Conservation (phyloP, 2,113 vertebrate species). For the Ornithorhynchus anatinus region DNA sequence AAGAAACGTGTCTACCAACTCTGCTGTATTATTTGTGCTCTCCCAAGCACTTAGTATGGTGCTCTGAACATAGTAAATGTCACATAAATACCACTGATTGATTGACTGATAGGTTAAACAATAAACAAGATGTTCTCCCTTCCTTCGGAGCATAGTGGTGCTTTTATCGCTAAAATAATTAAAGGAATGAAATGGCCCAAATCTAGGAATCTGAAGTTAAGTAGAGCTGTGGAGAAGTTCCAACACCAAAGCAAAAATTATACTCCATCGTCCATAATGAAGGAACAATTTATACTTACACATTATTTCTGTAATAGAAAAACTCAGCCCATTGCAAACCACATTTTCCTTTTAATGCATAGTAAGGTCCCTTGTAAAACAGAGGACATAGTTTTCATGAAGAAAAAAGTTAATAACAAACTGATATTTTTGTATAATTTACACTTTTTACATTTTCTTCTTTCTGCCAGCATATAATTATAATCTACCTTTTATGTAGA, state of each 20-base stretch:
- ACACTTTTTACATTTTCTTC: not conserved
- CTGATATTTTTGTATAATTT: not conserved
- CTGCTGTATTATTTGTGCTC: too few relatives aligned
- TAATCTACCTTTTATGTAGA: not conserved
- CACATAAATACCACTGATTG: too few relatives aligned
- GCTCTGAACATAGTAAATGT: too few relatives aligned
- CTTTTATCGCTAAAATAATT: not conserved
- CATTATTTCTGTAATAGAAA: not conserved
- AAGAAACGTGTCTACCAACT: too few relatives aligned
- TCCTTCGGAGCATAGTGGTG: not conserved
- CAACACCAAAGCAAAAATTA: not conserved
- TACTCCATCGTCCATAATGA: not conserved
- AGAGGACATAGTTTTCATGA: not conserved
- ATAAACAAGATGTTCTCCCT: not conserved
- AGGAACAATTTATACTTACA: not conserved
- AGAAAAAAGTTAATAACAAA: not conserved
- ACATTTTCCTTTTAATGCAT: too few relatives aligned
- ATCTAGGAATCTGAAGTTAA: not conserved
- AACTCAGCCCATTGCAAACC: not conserved
- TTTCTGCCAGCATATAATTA: not conserved
- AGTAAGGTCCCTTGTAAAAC: not conserved
- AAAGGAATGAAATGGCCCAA: not conserved
- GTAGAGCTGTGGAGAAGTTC: not conserved
- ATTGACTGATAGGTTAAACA: not conserved
- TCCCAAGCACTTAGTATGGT: too few relatives aligned